Conservation (phyloP, 2,797 vertebrate species). For the Jordanella pulchra region DNA sequence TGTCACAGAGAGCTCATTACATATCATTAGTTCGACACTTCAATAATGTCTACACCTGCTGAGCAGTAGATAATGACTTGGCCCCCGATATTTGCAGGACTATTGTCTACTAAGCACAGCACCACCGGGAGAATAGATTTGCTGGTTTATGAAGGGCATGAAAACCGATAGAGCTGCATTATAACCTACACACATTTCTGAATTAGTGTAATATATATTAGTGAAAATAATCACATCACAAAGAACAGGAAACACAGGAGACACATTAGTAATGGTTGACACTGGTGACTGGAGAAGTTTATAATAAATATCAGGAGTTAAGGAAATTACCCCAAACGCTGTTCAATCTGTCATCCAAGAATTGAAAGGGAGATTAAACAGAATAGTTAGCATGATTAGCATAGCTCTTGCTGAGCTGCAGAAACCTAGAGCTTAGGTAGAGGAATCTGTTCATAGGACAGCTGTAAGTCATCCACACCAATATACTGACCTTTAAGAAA, state of each 20-base stretch:
- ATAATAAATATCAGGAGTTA: constrained; percentile 12
- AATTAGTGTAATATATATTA: constrained; percentile 20
- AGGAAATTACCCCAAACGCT: constrained; percentile 5
- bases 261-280: neutral
- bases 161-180: constrained; percentile 60
- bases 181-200: constrained; percentile 38
- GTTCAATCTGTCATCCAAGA: neutral
- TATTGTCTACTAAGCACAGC: constrained; percentile 72
- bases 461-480: neutral
- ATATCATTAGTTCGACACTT: constrained; percentile 83
- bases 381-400: neutral
- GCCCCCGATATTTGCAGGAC: constrained; percentile 78
- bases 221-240: no score
- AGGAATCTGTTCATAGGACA: neutral
- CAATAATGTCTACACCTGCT: constrained; percentile 82
- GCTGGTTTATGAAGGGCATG: constrained; percentile 47
- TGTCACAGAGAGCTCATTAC: constrained; percentile 84
- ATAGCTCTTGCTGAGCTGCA: neutral
- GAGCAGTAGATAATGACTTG: constrained; percentile 79
- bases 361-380: neutral
- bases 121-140: constrained; percentile 63
- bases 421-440: neutral
- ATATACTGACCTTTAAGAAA: neutral
- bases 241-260: no score
- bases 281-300: neutral